Evolutionary conservation across 2,888 invertebrate species (phyloP).

Genomic region (Boloria selene): DNA sequence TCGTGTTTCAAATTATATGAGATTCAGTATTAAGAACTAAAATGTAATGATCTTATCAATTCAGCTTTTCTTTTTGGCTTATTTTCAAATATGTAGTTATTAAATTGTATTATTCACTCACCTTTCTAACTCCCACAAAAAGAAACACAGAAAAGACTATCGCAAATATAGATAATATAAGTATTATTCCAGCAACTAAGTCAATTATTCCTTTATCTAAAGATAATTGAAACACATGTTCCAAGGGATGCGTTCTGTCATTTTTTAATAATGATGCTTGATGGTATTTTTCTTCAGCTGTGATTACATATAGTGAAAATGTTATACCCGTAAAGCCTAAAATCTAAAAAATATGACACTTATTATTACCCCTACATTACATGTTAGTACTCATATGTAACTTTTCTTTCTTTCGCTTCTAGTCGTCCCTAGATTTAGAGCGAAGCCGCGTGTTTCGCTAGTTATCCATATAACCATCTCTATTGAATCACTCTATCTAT

Average conservation of each 20-base stretch:
- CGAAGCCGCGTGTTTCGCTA: too few relatives aligned
- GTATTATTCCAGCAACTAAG: conserved; percentile 11
- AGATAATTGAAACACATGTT: conserved; percentile 12
- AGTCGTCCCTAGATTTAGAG: too few relatives aligned
- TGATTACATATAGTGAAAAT: conserved; percentile 1
- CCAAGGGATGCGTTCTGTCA: not conserved
- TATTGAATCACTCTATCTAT: too few relatives aligned
- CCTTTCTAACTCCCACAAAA: conserved; percentile 19
- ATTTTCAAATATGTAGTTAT: not conserved
- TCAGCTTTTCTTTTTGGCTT: too few relatives aligned
- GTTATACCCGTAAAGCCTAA: not conserved
- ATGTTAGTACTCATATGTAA: not conserved
- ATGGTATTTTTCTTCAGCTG: conserved; percentile 9
- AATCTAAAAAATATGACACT: not conserved
- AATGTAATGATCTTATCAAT: too few relatives aligned
- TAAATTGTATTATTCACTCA: conserved; percentile 4
- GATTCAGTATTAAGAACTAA: too few relatives aligned
- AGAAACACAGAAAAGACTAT: conserved; percentile 20
- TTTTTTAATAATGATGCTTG: not conserved
- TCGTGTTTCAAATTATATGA: not conserved
- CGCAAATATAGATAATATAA: conserved; percentile 10
- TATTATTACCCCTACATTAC: too few relatives aligned
- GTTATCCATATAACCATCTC: too few relatives aligned
- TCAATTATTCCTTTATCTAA: conserved; percentile 8
- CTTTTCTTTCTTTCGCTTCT: too few relatives aligned